Conservation (phyloP, 92 coral and sea anemone species). For the Montipora capitata region DNA sequence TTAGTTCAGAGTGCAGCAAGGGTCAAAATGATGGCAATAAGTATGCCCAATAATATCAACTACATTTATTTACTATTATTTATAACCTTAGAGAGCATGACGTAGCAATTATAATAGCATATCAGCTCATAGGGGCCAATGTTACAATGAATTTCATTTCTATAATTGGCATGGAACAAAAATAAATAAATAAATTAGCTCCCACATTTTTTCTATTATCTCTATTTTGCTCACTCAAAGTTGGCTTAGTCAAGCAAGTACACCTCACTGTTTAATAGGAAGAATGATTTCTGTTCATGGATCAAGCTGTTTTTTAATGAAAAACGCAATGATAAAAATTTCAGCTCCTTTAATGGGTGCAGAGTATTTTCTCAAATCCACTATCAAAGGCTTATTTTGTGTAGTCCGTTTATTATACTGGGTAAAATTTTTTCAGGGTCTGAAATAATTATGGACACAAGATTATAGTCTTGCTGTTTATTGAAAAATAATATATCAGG, state of each 20-base stretch:
- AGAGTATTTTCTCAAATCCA: constrained; percentile 26
- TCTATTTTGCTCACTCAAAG: constrained; percentile 21
- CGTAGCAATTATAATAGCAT: constrained; percentile 9
- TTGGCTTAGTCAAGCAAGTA: constrained; percentile 10
- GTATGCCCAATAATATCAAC: constrained; percentile 23
- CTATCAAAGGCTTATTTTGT: constrained; percentile 30
- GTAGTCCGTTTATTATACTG: constrained; percentile 17
- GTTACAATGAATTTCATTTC: constrained; percentile 11
- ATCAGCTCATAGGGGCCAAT: constrained; percentile 1
- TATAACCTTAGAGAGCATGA: constrained; percentile 26
- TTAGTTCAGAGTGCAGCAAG: constrained; percentile 25
- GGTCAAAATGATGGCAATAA: constrained; percentile 20
- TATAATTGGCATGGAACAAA: constrained; percentile 24
- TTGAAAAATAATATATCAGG: constrained; percentile 22
- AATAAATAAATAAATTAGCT: constrained; percentile 18
- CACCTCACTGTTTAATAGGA: neutral
- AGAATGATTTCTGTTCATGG: neutral
- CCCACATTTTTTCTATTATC: constrained; percentile 14
- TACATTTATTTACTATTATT: constrained; percentile 15
- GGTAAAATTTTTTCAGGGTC: constrained; percentile 29
- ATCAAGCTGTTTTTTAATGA: neutral
- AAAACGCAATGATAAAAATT: neutral
- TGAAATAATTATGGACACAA: constrained; percentile 27
- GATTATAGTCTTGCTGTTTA: constrained; percentile 25
- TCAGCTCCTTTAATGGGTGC: constrained; percentile 10